Conservation (phyloP, 1,140 invertebrate genomes). For the Drosophila mayri region DNA sequence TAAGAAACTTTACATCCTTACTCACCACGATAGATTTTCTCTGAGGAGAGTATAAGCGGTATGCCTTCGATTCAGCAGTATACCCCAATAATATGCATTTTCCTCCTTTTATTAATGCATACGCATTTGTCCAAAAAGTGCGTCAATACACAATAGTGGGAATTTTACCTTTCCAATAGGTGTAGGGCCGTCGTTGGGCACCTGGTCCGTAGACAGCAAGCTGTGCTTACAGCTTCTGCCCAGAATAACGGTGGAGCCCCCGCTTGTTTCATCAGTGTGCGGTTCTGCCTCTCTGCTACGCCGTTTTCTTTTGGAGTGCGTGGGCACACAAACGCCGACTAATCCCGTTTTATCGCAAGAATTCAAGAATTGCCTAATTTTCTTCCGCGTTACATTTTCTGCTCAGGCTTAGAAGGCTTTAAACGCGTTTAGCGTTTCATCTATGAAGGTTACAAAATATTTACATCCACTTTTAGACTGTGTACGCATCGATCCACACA, state of each 20-base stretch:
- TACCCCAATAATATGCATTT: conserved; percentile 1
- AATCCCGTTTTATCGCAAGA: background rate
- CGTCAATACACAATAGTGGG: background rate
- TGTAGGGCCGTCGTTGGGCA: background rate
- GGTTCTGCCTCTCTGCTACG: background rate
- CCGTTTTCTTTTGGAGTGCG: conserved; percentile 7
- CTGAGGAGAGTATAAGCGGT: background rate
- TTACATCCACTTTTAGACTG: background rate
- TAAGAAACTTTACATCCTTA: background rate
- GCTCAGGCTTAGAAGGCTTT: background rate
- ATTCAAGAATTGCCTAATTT: background rate
- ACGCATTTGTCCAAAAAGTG: conserved; percentile 1
- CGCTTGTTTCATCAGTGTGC: conserved; percentile 4
- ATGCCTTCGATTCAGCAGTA: background rate
- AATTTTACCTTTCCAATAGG: background rate
- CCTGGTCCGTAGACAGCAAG: background rate
- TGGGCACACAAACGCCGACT: background rate
- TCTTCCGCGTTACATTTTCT: background rate
- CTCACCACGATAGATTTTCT: background rate
- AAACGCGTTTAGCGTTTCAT: background rate
- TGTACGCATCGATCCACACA: too few species aligned
- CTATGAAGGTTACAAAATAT: conserved; percentile 7
- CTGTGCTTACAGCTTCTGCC: conserved; percentile 4
- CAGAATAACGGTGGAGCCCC: background rate
- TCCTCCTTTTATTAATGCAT: conserved; percentile 1